phyloP scores from a whole-genome alignment of 2,888 invertebrate genomes.

The Hylaea fasciaria region DNA sequence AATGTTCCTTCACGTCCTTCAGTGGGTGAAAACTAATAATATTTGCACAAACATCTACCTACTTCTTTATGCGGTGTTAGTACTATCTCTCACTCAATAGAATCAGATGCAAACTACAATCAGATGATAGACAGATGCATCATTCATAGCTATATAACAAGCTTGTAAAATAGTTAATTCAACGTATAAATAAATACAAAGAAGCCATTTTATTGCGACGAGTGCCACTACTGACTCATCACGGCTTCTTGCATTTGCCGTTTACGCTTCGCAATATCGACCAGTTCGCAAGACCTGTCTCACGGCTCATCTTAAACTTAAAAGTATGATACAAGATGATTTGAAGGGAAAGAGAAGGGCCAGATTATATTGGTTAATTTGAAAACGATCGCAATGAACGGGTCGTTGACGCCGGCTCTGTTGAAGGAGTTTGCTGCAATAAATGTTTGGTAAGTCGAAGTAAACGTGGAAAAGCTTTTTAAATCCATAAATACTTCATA shows the following conservation, averaged over 20 bases:
- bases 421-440: conserved; percentile 2
- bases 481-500: conserved; percentile 21
- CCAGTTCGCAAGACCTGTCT: conserved; percentile 6
- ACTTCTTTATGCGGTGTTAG: too few species aligned
- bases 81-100: too few species aligned
- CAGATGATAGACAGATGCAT: background rate
- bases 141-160: background rate
- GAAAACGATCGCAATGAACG: conserved; percentile 50
- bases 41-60: background rate
- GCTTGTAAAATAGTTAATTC: background rate
- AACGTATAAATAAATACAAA: conserved; percentile 7
- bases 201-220: background rate
- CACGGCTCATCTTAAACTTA: background rate
- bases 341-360: conserved; percentile 30
- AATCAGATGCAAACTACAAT: too few species aligned
- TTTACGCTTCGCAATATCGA: conserved; percentile 36
- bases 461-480: background rate
- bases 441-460: background rate
- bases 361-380: conserved; percentile 41
- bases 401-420: conserved; percentile 52
- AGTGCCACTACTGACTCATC: conserved; percentile 5
- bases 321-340: conserved; percentile 3
- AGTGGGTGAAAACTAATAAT: too few species aligned
- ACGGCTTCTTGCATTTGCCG: conserved; percentile 48
- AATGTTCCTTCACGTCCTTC: too few species aligned